Evolutionary conservation across 2,888 invertebrate genomes (phyloP).

Genomic region (Crematogaster levior): DNA sequence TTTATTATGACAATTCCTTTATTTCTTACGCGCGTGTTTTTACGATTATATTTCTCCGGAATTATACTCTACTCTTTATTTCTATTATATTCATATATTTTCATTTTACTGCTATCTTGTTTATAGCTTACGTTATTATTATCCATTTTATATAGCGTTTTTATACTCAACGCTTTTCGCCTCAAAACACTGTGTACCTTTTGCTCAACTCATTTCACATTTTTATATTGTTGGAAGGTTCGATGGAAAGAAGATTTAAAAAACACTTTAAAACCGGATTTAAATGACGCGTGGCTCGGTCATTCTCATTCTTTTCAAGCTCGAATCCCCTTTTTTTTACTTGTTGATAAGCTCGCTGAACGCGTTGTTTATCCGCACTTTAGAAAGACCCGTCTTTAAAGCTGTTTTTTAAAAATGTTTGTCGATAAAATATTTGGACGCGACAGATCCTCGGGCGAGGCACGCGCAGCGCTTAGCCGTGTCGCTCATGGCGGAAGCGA

Average conservation of each 20-base stretch:
- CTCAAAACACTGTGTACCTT: background rate
- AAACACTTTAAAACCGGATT: too few relatives aligned
- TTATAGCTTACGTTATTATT: background rate
- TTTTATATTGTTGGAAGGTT: background rate
- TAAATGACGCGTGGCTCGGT: too few relatives aligned
- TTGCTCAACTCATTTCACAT: background rate
- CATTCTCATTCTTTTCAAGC: too few relatives aligned
- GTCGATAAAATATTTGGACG: background rate
- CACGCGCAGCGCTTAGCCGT: conserved; percentile 26
- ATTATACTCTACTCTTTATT: background rate
- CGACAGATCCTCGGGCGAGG: background rate
- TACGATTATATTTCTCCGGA: background rate
- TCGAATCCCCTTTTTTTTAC: too few relatives aligned
- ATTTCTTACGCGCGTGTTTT: background rate
- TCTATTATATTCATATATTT: background rate
- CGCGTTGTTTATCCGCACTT: too few relatives aligned
- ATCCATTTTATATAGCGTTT: background rate
- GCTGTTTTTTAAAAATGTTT: too few relatives aligned
- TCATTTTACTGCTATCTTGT: background rate
- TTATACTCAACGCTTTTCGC: background rate
- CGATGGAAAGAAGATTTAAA: background rate
- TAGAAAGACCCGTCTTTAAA: too few relatives aligned
- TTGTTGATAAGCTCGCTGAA: too few relatives aligned
- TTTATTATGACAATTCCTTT: background rate
- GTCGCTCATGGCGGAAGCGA: conserved; percentile 31